phyloP scores from a whole-genome alignment of 2,113 vertebrate species.

The Melanerpes formicivorus region DNA sequence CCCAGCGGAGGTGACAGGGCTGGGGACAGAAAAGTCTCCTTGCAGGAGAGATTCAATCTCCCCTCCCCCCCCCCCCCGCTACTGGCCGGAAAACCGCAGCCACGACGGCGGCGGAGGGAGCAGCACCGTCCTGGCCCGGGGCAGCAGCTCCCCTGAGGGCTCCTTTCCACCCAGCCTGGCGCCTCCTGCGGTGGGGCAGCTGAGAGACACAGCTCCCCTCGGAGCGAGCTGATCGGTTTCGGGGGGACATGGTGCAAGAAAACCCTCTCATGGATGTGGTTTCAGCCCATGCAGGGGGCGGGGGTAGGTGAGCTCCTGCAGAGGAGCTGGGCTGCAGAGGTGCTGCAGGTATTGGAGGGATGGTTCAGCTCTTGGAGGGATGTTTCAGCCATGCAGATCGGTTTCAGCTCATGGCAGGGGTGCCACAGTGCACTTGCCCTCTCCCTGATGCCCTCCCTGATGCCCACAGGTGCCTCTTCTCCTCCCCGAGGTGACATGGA shows the following conservation, averaged over 20 bases:
- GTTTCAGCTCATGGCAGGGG: background rate
- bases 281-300: background rate
- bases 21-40: background rate
- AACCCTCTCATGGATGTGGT: background rate
- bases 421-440: background rate
- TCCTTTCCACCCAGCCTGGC: background rate
- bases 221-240: background rate
- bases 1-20: background rate
- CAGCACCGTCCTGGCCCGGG: background rate
- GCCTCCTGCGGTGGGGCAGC: background rate
- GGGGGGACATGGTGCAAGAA: background rate
- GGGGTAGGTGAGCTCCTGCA: background rate
- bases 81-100: background rate
- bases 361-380: background rate
- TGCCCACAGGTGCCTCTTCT: slow-evolving; percentile 26
- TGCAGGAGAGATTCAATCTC: background rate
- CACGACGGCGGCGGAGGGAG: background rate
- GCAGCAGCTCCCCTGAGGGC: background rate
- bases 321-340: background rate
- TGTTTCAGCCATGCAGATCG: background rate
- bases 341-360: accelerated
- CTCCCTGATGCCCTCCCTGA: accelerated
- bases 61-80: background rate
- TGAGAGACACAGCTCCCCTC: accelerated
- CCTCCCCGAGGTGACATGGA: slow-evolving; percentile 33